These are phyloP conservation scores for Aldrovandia affinis DNA, from an alignment of 2,797 vertebrate species.

Conservation along the genomic window DNA sequence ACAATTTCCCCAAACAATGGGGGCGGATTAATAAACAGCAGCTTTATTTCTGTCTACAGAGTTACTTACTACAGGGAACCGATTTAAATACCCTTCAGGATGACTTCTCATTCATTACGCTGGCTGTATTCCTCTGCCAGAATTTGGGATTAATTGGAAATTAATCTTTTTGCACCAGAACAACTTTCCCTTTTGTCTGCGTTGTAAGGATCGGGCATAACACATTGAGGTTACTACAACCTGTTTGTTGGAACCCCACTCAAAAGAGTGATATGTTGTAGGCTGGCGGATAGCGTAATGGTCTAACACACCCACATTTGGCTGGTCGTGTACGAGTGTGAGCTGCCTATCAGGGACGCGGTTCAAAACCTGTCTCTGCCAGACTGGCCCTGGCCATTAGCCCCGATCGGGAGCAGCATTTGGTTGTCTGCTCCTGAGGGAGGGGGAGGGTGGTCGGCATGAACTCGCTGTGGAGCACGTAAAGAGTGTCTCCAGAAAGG, in stretches of 20 bases:
- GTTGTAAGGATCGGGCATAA: constrained; percentile 78
- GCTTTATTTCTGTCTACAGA: constrained; percentile 81
- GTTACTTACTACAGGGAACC: constrained; percentile 80
- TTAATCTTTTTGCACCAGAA: constrained; percentile 85
- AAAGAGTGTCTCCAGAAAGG: too few relatives aligned
- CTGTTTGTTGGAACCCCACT: constrained; percentile 59
- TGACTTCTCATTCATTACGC: constrained; percentile 84
- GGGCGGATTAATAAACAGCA: constrained; percentile 81
- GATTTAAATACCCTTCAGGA: constrained; percentile 88
- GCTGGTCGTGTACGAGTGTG: too few relatives aligned
- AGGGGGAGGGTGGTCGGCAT: too few relatives aligned
- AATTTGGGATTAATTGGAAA: constrained; percentile 86
- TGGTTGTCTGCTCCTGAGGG: too few relatives aligned
- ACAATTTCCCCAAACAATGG: constrained; percentile 82
- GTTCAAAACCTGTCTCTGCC: too few relatives aligned
- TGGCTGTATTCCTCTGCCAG: constrained; percentile 82
- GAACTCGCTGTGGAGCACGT: too few relatives aligned
- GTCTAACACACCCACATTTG: too few relatives aligned
- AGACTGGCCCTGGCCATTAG: too few relatives aligned
- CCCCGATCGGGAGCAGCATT: too few relatives aligned
- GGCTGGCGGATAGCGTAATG: too few relatives aligned
- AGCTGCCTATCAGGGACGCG: too few relatives aligned
- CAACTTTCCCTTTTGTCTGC: constrained; percentile 84
- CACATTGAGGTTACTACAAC: constrained; percentile 75
- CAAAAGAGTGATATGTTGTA: background rate